Conservation (phyloP, 2,113 vertebrate species). For the Archilochus colubris region DNA sequence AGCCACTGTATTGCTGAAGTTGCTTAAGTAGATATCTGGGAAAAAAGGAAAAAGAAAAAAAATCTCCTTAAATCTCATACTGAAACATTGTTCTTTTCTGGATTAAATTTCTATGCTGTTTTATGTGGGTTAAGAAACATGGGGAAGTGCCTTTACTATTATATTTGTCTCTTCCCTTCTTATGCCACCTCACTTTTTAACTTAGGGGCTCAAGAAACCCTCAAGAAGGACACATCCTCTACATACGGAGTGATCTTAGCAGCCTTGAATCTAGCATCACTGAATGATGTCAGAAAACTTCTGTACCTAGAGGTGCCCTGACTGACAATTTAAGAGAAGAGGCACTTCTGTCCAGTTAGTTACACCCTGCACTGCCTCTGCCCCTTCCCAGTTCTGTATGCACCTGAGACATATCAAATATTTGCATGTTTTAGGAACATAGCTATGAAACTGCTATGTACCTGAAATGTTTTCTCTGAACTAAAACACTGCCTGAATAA, state of each 20-base stretch:
- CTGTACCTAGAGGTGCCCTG: neutral
- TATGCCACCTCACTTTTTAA: neutral
- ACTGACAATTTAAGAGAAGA: conserved; percentile 3
- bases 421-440: conserved; percentile 52
- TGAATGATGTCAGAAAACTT: conserved; percentile 28
- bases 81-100: neutral
- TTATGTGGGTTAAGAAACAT: neutral
- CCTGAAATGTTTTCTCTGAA: conserved; percentile 44
- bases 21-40: neutral
- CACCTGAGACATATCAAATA: conserved; percentile 59
- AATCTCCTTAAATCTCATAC: neutral
- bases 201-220: neutral
- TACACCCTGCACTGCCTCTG: neutral
- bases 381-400: neutral
- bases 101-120: neutral
- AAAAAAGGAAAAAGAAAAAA: neutral
- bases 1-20: neutral
- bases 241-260: neutral
- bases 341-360: neutral
- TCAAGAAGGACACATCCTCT: neutral
- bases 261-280: conserved; percentile 50
- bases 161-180: neutral
- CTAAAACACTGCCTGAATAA: conserved; percentile 47
- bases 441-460: conserved; percentile 1
- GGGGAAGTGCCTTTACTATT: neutral